Evolutionary conservation across 2,888 invertebrate genomes (phyloP), one percentile per base, ranked within the genome.

Genomic region (Tetropium fuscum): DNA sequence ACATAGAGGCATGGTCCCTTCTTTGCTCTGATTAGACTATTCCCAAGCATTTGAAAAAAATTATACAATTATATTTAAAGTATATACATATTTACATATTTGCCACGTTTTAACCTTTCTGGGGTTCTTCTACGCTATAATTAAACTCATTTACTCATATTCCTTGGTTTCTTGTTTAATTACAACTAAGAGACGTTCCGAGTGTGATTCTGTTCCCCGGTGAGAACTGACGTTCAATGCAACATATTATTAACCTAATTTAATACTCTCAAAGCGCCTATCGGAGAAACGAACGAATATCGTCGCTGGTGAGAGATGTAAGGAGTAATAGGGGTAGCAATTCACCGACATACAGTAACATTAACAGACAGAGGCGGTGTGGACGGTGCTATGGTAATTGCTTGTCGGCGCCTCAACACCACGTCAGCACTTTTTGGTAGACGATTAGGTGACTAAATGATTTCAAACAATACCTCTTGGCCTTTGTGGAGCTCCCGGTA

Each of bases 401-500:
- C 78, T 77, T 78, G 75, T 74, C 78, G 81, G 81, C 81, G 81
- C 81, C 80, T 78, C 60, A 49, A 69, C 59, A 71, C 71, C 73
- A 75, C 74, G 77, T 81, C 81, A 81, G 81, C 81, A 80, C 74
- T 79, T 81, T n/a, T 81, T 78, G 63, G 62, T 63, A 70, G 64
- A 74, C 78, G 77, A 81, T 81, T 81, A 81, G 78, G 79, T 80
- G 80, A 81, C 80, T 78, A 78, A 80, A 80, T 80, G 78, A 70
- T 79, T 79, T 80, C 71, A 77, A 77, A 78, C 75, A 77, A 72
- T 69, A 48, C 55, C 53, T 56, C 48, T 44, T 40, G 25, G 53
- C 19, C 44, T 20, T 44, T 18, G 38, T 10, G 40, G 10, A 16
- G 53, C 53, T 53, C 25, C 53, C 53, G 16, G n/a, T n/a, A 43